These are phyloP conservation scores for Rhingia rostrata DNA, from an alignment of 2,888 invertebrate genomes.

Conservation along the genomic window DNA sequence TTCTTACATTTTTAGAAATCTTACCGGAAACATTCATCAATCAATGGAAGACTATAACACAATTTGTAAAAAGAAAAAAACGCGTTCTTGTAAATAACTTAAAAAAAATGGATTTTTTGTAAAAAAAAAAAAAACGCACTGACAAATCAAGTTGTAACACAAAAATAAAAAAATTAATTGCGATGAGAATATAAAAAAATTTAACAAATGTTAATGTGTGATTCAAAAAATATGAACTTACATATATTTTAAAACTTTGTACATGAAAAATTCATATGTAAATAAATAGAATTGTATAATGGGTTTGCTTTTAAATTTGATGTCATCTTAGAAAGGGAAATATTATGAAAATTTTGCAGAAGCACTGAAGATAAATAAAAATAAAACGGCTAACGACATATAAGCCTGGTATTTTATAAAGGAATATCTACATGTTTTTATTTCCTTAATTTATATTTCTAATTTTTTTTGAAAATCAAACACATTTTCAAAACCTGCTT, in stretches of 20 bases:
- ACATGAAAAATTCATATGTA: conserved; percentile 18
- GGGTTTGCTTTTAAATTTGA: conserved; percentile 9
- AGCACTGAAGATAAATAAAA: conserved; percentile 1
- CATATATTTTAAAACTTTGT: neutral
- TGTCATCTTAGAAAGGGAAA: too few relatives aligned
- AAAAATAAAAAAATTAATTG: conserved; percentile 17
- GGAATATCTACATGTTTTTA: neutral
- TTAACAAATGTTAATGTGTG: conserved; percentile 33
- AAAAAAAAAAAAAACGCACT: conserved; percentile 56
- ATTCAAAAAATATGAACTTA: conserved; percentile 21
- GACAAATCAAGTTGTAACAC: conserved; percentile 70
- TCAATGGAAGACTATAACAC: conserved; percentile 21
- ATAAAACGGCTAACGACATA: neutral
- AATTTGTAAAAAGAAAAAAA: conserved; percentile 8
- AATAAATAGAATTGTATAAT: conserved; percentile 19
- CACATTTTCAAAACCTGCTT: too few relatives aligned
- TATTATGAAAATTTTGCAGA: neutral
- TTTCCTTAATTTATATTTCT: too few relatives aligned
- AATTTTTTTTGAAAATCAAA: too few relatives aligned
- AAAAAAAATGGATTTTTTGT: conserved; percentile 15
- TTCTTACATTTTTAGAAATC: conserved; percentile 11
- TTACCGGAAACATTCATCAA: neutral
- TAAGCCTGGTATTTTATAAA: neutral
- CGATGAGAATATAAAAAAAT: conserved; percentile 11
- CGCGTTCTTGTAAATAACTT: conserved; percentile 36